A percentile compares a stretch with the other conserved stretches of the same genome.
These are phyloP conservation scores for Hedychridium roseum DNA, from an alignment of 2,888 invertebrate genomes.

Conservation along the genomic window DNA sequence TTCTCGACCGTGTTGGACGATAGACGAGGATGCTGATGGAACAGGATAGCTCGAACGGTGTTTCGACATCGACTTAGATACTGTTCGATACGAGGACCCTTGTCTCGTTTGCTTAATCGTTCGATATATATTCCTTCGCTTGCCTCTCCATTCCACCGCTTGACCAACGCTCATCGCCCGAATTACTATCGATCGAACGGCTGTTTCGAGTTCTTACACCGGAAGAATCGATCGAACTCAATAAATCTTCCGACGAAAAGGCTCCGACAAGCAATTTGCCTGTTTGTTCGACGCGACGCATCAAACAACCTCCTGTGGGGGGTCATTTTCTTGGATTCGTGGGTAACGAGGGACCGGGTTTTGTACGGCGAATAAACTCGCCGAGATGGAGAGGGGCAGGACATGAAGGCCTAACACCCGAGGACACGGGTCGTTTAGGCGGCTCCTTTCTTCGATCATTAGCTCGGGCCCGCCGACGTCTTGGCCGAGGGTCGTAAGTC, in stretches of 20 bases:
- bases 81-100: conserved; percentile 55
- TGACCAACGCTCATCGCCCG: conserved; percentile 10
- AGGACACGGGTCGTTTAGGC: conserved; percentile 61
- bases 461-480: conserved; percentile 43
- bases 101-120: conserved; percentile 56
- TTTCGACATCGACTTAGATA: conserved; percentile 54
- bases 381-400: too few relatives aligned
- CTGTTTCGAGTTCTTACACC: neutral
- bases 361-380: conserved; percentile 26
- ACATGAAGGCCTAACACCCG: conserved; percentile 56
- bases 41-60: conserved; percentile 59
- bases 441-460: conserved; percentile 61
- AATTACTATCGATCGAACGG: neutral
- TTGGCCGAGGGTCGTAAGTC: conserved; percentile 30
- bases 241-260: too few relatives aligned
- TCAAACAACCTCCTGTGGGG: neutral
- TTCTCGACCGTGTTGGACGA: conserved; percentile 11
- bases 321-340: conserved; percentile 20
- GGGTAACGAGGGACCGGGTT: conserved; percentile 38
- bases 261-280: too few relatives aligned
- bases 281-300: conserved; percentile 9
- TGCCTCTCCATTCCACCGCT: conserved; percentile 18
- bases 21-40: conserved; percentile 21
- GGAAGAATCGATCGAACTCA: neutral
- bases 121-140: conserved; percentile 31